A percentile compares a stretch with the other conserved stretches of the same genome.
These are phyloP conservation scores for Amiota minor DNA, from an alignment of 2,888 invertebrate species.

Conservation along the genomic window DNA sequence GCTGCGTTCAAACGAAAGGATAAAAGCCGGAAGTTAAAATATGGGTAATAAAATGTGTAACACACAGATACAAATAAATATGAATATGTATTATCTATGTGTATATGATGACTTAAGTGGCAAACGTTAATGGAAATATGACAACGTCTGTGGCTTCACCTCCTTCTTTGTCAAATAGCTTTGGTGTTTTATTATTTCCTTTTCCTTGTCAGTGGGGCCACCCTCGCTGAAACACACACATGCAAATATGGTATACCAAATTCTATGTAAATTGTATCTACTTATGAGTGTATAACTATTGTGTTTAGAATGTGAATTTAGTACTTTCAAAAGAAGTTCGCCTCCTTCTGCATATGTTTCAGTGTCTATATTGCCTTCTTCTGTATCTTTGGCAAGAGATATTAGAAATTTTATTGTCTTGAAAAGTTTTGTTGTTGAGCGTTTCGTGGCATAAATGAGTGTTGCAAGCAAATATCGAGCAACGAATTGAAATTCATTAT, in stretches of 20 bases:
- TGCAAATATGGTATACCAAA: background rate
- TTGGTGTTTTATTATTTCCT: constrained; percentile 22
- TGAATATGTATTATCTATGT: background rate
- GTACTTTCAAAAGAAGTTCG: no score
- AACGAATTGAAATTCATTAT: constrained; percentile 17
- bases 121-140: constrained; percentile 31
- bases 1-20: constrained; percentile 51
- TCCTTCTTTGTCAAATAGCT: background rate
- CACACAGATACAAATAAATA: constrained; percentile 12
- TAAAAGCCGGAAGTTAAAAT: constrained; percentile 66
- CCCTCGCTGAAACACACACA: background rate
- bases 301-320: no score
- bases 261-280: no score
- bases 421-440: constrained; percentile 57
- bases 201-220: constrained; percentile 2
- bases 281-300: no score
- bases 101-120: constrained; percentile 24
- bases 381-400: constrained; percentile 31
- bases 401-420: constrained; percentile 62
- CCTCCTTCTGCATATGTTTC: background rate
- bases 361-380: constrained; percentile 1
- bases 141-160: background rate
- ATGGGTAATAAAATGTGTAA: constrained; percentile 62
- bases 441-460: constrained; percentile 61
- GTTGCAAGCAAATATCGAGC: constrained; percentile 41